phyloP scores from a whole-genome alignment of 2,113 vertebrate genomes.

The crab-eating macaque (Macaca fascicularis) region T2T-MFA8v1.1 NC_088381.1:128759001-128759500 shows the following conservation, averaged over 20 bases:
- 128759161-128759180: conserved; percentile 1
- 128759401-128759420: too few relatives aligned
- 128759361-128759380: too few relatives aligned
- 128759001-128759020: conserved; percentile 44
- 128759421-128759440: too few relatives aligned
- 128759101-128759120: not conserved
- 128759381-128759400: too few relatives aligned
- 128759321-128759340: too few relatives aligned
- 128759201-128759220: not conserved
- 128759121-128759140: conserved; percentile 48
- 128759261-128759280: not conserved
- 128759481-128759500: too few relatives aligned
- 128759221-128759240: not conserved
- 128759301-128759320: too few relatives aligned
- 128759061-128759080: not conserved
- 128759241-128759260: conserved; percentile 15
- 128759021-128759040: conserved; percentile 47
- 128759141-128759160: conserved; percentile 53
- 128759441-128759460: too few relatives aligned
- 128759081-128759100: conserved; percentile 18
- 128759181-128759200: conserved; percentile 30
- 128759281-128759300: too few relatives aligned
- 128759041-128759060: conserved; percentile 50
- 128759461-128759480: too few relatives aligned
- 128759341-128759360: too few relatives aligned